Evolutionary conservation across 1,140 invertebrate species (phyloP).

Genomic region (Acyrthosiphon pisum): DNA sequence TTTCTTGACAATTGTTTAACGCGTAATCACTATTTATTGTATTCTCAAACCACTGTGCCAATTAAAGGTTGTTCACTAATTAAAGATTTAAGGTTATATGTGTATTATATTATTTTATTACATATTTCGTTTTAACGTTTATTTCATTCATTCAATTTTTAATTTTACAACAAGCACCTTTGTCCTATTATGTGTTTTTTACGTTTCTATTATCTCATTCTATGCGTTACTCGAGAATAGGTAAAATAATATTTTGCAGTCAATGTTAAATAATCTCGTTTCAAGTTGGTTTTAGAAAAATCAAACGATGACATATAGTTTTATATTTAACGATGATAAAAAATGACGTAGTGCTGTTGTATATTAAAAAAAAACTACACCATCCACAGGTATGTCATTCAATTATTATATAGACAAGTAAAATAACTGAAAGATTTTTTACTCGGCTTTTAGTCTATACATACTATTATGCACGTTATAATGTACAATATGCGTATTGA

Average conservation of each 20-base stretch:
- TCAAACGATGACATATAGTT: background rate
- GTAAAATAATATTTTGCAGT: background rate
- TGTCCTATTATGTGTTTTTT: background rate
- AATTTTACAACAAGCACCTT: background rate
- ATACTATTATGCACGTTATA: background rate
- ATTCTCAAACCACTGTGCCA: background rate
- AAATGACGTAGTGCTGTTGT: background rate
- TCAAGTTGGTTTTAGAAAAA: background rate
- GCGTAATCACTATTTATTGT: background rate
- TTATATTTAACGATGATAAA: background rate
- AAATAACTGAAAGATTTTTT: background rate
- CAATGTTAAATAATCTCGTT: background rate
- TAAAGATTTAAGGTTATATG: background rate
- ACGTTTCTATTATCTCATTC: background rate
- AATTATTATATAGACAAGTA: background rate
- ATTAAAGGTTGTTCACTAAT: slow-evolving; percentile 12
- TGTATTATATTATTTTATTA: background rate
- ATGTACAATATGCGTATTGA: background rate
- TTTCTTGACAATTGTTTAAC: background rate
- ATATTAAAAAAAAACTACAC: background rate
- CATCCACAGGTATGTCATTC: background rate
- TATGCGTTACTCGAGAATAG: background rate
- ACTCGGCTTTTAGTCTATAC: background rate
- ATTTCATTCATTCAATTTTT: background rate
- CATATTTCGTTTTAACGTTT: background rate